phyloP scores from a whole-genome alignment of 2,888 invertebrate species.

The Aricia artaxerxes region DNA sequence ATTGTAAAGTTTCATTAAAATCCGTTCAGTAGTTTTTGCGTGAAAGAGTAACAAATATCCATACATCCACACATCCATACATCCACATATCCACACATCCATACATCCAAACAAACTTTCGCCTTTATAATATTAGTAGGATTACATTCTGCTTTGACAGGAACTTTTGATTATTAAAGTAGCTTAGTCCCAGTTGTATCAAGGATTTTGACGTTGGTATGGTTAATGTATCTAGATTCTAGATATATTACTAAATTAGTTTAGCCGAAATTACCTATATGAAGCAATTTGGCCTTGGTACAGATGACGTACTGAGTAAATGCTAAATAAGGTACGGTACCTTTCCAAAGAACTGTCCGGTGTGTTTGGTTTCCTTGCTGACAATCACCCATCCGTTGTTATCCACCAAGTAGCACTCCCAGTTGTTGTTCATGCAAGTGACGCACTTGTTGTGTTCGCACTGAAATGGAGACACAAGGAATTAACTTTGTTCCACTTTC shows the following conservation, averaged over 20 bases:
- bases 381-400: conserved; percentile 93
- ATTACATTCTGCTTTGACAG: background rate
- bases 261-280: no score
- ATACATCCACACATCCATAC: no score
- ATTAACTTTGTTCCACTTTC: background rate
- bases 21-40: no score
- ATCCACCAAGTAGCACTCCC: conserved; percentile 92
- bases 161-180: background rate
- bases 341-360: conserved; percentile 93
- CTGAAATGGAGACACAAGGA: conserved; percentile 48
- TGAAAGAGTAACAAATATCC: no score
- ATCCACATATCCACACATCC: no score
- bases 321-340: conserved; percentile 56
- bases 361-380: conserved; percentile 85
- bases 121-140: no score
- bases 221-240: no score
- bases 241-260: no score
- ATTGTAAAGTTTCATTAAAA: no score
- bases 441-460: conserved; percentile 72
- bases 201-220: background rate
- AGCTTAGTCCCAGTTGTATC: background rate
- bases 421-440: conserved; percentile 79
- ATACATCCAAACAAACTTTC: no score
- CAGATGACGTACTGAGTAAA: background rate
- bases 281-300: no score